Evolutionary conservation across 2,888 invertebrate species (phyloP), one percentile per base, ranked within the genome.

Genomic region (Drosophila algonquin): DNA sequence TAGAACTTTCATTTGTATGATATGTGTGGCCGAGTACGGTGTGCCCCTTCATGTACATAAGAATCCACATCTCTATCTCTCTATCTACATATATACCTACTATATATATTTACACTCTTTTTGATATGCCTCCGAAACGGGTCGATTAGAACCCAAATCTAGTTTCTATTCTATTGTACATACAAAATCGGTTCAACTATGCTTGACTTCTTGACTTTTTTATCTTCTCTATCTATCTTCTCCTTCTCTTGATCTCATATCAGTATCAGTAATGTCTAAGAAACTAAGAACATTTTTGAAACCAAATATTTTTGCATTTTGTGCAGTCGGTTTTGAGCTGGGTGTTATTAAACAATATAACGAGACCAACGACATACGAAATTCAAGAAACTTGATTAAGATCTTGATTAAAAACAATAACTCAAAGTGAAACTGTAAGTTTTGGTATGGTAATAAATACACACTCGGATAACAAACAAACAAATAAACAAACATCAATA

Each of bases 291-390:
- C 30, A 77, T 63, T 71, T 57, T 73, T 70, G 69, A 62, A 61
- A 58, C 54, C 63, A 65, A 63, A 60, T 69, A 62, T 56, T 83
- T 89, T 89, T 90, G 80, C 78, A 85, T 89, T 89, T 90, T 89
- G 81, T 74, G 72, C 75, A 73, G 79, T 73, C 77, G 81, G 78
- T 90, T 90, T 90, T 90, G 90, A 90, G 90, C 90, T 90, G 90
- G 90, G 90, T 90, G 89, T 85, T 73, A 72, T 53, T 53, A 55
- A 52, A 63, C 2, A 54, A 57, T 24, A 35, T 52, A 54, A 58
- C 30, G 52, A 40, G 40, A 48, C n/a, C 30, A 14, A 47, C 27
- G 44, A 30, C 32, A 45, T 59, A 50, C 21, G 40, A 73, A 62
- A 46, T 18, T 45, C 18, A 35, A 51, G 18, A 47, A 27, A 30